Evolutionary conservation across 2,888 invertebrate genomes (phyloP).

Genomic region (Drosophila paracracens): DNA sequence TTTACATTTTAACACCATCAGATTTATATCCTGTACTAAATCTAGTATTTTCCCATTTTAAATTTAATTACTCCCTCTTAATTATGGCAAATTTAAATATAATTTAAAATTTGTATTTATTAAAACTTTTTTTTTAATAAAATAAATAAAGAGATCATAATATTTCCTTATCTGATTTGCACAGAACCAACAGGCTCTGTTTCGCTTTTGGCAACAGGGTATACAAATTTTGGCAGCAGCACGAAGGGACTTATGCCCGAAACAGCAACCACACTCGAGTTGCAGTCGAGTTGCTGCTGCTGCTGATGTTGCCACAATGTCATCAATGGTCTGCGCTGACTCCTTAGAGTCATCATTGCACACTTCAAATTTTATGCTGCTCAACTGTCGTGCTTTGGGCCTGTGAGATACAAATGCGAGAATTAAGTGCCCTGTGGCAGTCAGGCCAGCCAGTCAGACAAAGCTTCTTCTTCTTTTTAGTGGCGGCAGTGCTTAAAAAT

Average conservation of each 20-base stretch:
- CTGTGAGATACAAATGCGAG: slow-evolving; percentile 4
- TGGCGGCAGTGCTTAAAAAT: slow-evolving; percentile 22
- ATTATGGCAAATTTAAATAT: background rate
- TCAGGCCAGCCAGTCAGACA: slow-evolving; percentile 5
- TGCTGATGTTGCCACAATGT: slow-evolving; percentile 22
- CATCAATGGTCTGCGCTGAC: slow-evolving; percentile 17
- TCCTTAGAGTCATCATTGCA: slow-evolving; percentile 35
- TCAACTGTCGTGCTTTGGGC: slow-evolving; percentile 16
- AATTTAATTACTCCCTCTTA: background rate
- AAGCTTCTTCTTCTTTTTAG: slow-evolving; percentile 8
- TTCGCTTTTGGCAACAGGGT: background rate
- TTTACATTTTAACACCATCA: too few species aligned
- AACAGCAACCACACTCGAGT: slow-evolving; percentile 10
- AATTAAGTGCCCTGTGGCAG: slow-evolving; percentile 13
- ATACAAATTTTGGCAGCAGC: slow-evolving; percentile 5
- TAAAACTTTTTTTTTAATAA: background rate
- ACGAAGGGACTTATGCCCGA: slow-evolving; percentile 1
- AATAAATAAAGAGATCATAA: background rate
- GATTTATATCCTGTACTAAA: background rate
- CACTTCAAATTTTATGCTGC: slow-evolving; percentile 54
- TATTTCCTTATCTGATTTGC: background rate
- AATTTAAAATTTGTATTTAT: background rate
- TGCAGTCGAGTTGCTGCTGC: background rate
- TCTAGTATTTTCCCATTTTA: background rate
- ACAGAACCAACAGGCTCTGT: background rate